phyloP scores from a whole-genome alignment of 2,797 vertebrate genomes.

The Anguilla pacifica region DNA sequence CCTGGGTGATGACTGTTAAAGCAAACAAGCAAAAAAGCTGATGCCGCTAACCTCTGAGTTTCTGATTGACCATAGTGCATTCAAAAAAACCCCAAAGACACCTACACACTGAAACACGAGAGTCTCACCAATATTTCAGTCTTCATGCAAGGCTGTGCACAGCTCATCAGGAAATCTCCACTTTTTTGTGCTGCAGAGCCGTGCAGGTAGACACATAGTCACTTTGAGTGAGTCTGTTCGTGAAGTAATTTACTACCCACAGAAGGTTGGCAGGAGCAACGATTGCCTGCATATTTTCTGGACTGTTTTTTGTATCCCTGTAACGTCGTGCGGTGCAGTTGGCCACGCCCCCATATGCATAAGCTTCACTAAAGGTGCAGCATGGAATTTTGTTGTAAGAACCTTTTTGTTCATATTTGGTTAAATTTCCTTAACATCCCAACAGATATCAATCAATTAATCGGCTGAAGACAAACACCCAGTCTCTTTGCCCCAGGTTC shows the following conservation, averaged over 20 bases:
- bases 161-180: background rate
- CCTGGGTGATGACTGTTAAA: background rate
- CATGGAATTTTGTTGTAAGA: too few species aligned
- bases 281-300: background rate
- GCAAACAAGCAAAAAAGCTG: background rate
- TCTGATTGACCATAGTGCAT: background rate
- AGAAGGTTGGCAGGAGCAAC: background rate
- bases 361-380: background rate
- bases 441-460: too few species aligned
- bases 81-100: background rate
- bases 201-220: background rate
- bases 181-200: background rate
- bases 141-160: background rate
- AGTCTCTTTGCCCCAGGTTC: too few species aligned
- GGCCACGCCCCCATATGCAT: background rate
- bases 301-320: background rate
- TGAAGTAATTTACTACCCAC: background rate
- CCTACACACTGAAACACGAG: background rate
- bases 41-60: background rate
- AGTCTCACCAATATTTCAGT: slow-evolving; percentile 4
- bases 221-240: background rate
- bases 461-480: too few species aligned
- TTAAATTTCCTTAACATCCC: too few species aligned
- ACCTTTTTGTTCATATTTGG: too few species aligned
- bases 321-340: background rate